Evolutionary conservation across 2,797 vertebrate species (phyloP), one percentile per base, ranked within the genome.

Genomic region (Spondyliosoma cantharus): DNA sequence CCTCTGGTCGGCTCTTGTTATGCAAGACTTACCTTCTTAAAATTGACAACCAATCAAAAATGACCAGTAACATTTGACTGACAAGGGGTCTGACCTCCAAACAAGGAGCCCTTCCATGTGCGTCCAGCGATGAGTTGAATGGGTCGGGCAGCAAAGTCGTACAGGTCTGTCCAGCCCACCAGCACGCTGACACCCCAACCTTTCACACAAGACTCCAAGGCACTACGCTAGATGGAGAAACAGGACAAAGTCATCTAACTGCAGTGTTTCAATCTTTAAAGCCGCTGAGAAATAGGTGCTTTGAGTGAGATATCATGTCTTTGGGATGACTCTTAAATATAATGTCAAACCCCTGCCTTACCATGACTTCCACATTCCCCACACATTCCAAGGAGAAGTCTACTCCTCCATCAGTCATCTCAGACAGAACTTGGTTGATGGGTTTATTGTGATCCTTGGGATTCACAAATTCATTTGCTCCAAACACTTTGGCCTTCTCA

Each of bases 341-440:
- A 52, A 27, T 22, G 0, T 16, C 58, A 19, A 27, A 46, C 7
- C n/a, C 43, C 15, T n/a, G 22, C 22, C 79, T 94, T 90, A 98
- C 98, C 98, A 98, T 98, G 74, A 97, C 93, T 20, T 86, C 92
- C 5, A 97, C 96, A 0, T 96, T 97, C 16, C 98, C 97, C 0
- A 96, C 96, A 89, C 98, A 99, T 84, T 99, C 98, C 67, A 99
- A 94, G 0, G 97, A 97, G 83, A 93, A 98, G 88, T 99, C 97
- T 59, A 99, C 97, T 7, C 98, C 98, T 17, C 97, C 97, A 0
- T 95, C 89, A 0, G 97, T 99, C 95, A 98, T 95, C 82, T 97
- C 96, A 24, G 81, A 20, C 64, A 99, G 88, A 67, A 96, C 97
- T 80, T 97, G 86, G 74, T 94, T 96, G 75, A 99, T 94, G 24